Evolutionary conservation across 2,888 invertebrate species (phyloP).

Genomic region (Andrena chrysosceles): DNA sequence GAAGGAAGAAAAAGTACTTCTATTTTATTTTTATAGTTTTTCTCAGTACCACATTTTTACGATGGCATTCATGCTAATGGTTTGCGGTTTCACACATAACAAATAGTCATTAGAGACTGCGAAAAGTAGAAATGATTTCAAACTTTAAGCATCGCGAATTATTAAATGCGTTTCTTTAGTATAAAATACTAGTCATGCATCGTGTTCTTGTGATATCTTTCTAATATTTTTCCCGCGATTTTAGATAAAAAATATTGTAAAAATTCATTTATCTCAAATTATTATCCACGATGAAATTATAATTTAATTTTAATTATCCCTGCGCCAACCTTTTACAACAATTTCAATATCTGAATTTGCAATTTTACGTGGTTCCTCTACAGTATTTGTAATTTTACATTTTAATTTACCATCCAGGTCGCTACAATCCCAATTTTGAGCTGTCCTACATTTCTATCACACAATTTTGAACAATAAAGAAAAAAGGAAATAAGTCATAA

Average conservation of each 20-base stretch:
- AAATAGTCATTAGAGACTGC: neutral
- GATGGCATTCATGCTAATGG: neutral
- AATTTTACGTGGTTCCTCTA: too few species aligned
- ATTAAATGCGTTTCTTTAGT: neutral
- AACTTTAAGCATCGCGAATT: neutral
- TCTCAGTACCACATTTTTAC: neutral
- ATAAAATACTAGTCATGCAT: neutral
- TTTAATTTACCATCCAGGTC: too few species aligned
- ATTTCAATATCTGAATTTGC: too few species aligned
- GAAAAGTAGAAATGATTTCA: neutral
- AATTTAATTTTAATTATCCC: too few species aligned
- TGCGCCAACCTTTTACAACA: too few species aligned
- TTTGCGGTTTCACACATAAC: neutral
- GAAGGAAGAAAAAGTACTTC: neutral
- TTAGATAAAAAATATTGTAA: neutral
- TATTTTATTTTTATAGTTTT: slow-evolving; percentile 24
- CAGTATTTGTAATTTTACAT: too few species aligned
- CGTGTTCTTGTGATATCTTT: neutral
- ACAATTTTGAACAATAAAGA: too few species aligned
- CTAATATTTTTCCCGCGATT: neutral
- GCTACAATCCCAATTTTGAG: too few species aligned
- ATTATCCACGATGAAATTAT: too few species aligned
- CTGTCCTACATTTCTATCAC: too few species aligned
- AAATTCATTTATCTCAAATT: too few species aligned
- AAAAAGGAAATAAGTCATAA: neutral